A percentile compares a stretch with the other conserved stretches of the same genome.
Evolutionary conservation across 2,797 vertebrate genomes (phyloP).

Genomic region (Linurgus olivaceus): DNA sequence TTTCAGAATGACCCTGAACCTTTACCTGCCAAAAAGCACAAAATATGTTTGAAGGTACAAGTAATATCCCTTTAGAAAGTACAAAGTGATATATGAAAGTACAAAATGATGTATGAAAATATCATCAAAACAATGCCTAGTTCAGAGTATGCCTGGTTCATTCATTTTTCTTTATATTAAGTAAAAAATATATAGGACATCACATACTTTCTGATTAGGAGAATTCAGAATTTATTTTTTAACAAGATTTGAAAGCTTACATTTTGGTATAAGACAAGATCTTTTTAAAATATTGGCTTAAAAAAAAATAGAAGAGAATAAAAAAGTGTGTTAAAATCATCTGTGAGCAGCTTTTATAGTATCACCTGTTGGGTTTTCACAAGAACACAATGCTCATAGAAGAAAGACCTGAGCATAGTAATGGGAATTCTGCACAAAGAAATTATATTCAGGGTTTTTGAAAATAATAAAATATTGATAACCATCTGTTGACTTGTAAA

Average conservation of each 20-base stretch:
- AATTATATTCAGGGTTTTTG: background rate
- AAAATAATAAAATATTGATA: background rate
- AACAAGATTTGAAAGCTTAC: background rate
- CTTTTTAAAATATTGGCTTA: background rate
- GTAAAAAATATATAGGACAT: background rate
- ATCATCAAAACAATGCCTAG: background rate
- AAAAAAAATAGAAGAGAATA: background rate
- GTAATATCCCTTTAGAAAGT: background rate
- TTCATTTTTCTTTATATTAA: background rate
- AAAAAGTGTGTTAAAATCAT: background rate
- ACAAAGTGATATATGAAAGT: background rate
- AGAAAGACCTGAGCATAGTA: background rate
- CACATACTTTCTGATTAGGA: background rate
- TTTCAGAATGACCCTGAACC: background rate
- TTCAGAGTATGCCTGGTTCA: background rate
- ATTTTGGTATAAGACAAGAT: background rate
- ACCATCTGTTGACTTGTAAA: background rate
- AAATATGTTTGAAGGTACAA: background rate
- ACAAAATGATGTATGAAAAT: conserved; percentile 20
- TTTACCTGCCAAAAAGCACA: background rate
- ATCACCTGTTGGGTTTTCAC: background rate
- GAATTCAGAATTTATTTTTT: background rate
- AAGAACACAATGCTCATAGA: background rate
- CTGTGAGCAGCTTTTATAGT: background rate
- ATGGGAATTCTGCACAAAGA: background rate